phyloP scores from a whole-genome alignment of 2,113 vertebrate genomes.

The Gymnogyps californianus region DNA sequence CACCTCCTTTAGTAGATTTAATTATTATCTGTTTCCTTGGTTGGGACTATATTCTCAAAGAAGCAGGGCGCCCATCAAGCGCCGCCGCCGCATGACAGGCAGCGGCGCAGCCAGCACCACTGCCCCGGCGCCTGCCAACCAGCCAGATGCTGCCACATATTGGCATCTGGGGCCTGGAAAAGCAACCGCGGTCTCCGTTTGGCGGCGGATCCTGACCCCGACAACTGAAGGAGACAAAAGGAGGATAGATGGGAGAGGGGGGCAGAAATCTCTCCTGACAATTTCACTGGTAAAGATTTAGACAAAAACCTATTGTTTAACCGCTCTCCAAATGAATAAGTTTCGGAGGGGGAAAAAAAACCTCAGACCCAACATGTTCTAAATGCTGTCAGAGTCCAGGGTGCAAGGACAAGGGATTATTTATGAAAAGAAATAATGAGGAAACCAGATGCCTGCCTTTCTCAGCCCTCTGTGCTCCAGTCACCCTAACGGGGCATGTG shows the following conservation, averaged over 20 bases:
- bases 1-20: slow-evolving; percentile 2
- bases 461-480: neutral
- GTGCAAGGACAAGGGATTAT: slow-evolving; percentile 49
- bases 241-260: slow-evolving; percentile 50
- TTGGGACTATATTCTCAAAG: slow-evolving; percentile 67
- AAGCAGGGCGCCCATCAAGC: slow-evolving; percentile 67
- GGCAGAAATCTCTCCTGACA: slow-evolving; percentile 52
- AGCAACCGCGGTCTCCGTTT: slow-evolving; percentile 70
- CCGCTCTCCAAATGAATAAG: neutral
- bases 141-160: slow-evolving; percentile 81
- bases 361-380: neutral
- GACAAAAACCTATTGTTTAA: slow-evolving; percentile 58
- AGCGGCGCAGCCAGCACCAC: slow-evolving; percentile 28
- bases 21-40: slow-evolving; percentile 42
- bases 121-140: slow-evolving; percentile 71
- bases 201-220: slow-evolving; percentile 73
- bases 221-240: slow-evolving; percentile 74
- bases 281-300: slow-evolving; percentile 57
- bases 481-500: neutral
- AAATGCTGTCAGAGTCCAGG: slow-evolving; percentile 37
- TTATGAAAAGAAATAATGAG: slow-evolving; percentile 46
- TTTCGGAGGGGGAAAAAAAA: neutral
- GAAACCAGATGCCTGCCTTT: slow-evolving; percentile 43
- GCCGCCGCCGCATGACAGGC: neutral
- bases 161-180: slow-evolving; percentile 82